A percentile compares a stretch with the other conserved stretches of the same genome.
Conservation (phyloP, 2,797 vertebrate genomes). For the Pygocentrus nattereri region DNA sequence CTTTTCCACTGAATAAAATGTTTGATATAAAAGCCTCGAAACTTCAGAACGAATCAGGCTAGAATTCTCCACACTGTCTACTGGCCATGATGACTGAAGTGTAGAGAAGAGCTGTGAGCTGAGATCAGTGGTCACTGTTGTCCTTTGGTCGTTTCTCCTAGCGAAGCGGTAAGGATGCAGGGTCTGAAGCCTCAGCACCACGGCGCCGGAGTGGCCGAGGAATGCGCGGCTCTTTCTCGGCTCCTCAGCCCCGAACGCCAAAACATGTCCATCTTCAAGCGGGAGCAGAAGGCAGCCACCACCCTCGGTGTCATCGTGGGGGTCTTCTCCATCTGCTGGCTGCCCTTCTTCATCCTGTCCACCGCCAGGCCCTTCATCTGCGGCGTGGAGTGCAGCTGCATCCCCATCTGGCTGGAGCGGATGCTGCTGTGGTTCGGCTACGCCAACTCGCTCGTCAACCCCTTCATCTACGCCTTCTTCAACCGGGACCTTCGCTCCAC, state of each 20-base stretch:
- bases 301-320: conserved; percentile 85
- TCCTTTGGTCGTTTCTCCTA: conserved; percentile 67
- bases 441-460: conserved; percentile 86
- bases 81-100: no score
- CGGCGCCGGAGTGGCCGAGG: conserved; percentile 72
- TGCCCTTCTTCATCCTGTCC: conserved; percentile 84
- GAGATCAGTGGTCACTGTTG: no score
- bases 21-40: no score
- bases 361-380: conserved; percentile 86
- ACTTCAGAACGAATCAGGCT: no score
- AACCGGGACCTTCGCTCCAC: conserved; percentile 84
- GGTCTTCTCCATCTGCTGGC: conserved; percentile 82
- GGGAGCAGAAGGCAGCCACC: conserved; percentile 85
- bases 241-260: conserved; percentile 78
- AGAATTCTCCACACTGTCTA: no score
- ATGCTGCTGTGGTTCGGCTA: conserved; percentile 84
- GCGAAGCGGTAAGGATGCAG: conserved; percentile 80
- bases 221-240: conserved; percentile 79
- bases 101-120: no score
- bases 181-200: conserved; percentile 74
- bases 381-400: conserved; percentile 83
- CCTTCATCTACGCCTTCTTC: conserved; percentile 87
- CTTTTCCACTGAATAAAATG: no score
- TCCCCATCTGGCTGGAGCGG: conserved; percentile 85
- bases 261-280: conserved; percentile 86